Evolutionary conservation across 1,140 invertebrate species (phyloP).

Genomic region (Penaeus chinensis): DNA sequence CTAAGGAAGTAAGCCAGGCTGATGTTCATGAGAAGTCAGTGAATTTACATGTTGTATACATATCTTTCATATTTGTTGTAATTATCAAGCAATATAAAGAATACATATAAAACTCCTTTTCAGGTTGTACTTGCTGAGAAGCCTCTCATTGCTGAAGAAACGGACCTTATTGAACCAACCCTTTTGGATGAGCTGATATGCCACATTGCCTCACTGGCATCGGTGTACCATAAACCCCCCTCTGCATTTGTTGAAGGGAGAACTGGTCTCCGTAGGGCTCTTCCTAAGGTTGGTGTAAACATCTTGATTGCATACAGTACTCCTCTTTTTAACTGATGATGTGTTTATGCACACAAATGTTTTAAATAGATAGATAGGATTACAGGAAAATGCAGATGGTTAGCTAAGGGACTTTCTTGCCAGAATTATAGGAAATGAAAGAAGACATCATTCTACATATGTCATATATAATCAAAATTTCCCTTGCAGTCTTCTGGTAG

Average conservation of each 20-base stretch:
- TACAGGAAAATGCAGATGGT: background rate
- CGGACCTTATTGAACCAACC: conserved; percentile 97
- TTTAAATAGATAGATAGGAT: too few species aligned
- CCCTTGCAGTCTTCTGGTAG: conserved; percentile 42
- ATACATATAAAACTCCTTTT: background rate
- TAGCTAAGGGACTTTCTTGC: background rate
- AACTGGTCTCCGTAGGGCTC: conserved; percentile 65
- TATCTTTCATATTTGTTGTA: conserved; percentile 7
- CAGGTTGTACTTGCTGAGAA: conserved; percentile 98
- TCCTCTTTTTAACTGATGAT: background rate
- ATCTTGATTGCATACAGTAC: background rate
- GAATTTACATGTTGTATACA: background rate
- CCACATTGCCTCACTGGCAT: conserved; percentile 98
- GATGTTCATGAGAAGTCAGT: background rate
- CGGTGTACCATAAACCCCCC: conserved; percentile 99
- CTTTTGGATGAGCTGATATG: conserved; percentile 98
- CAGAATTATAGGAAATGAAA: too few species aligned
- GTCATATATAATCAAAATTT: background rate
- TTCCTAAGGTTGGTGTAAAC: conserved; percentile 47
- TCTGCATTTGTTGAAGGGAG: conserved; percentile 96
- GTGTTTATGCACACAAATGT: background rate
- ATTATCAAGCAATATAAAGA: background rate
- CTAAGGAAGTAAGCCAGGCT: conserved; percentile 80
- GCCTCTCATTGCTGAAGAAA: conserved; percentile 99
- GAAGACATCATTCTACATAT: background rate